Evolutionary conservation across 2,113 vertebrate species (phyloP), one percentile per base, ranked within the genome.

Genomic region (Hippocampus barbouri): DNA sequence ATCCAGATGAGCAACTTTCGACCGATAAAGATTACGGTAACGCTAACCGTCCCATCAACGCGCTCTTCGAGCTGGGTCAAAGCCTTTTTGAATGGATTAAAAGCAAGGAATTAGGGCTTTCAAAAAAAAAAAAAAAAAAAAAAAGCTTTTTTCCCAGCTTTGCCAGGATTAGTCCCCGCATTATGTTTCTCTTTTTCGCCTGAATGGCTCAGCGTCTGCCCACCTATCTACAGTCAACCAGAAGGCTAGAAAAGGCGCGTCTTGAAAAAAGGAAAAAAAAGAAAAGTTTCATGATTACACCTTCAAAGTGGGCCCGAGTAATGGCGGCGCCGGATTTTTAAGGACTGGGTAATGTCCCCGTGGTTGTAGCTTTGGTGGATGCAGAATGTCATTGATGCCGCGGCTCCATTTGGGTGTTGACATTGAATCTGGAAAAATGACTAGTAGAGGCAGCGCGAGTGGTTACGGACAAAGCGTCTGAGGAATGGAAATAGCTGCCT

Each of bases 131-230:
- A 34, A 34, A 80, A 86, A 86, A 90, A 83, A 30, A 30, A 30
- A 30, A 30, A 30, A 30, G 2, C 72, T 81, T 87, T 82, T 89
- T 81, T 80, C 61, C 40, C 64, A 75, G 82, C 76, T 83, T 85
- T 84, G 75, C 85, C 74, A 78, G 85, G 89, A 91, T 91, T 88
- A 91, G 75, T 85, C 65, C 53, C 56, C 62, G 45, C 70, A 77
- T 70, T 80, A 76, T 81, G 77, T 70, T 61, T 69, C 78, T 63
- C 23, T 40, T 38, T 45, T 51, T 64, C 18, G 68, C 76, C 70
- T 71, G 59, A 62, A 72, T 68, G 73, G 74, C 69, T 76, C 71
- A 67, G 59, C 45, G 71, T n/a, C 73, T 73, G 61, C 69, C 69
- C 72, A 77, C 69, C 74, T 74, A 64, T 66, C 63, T 63, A 61